These are phyloP conservation scores for Melitaea cinxia DNA, from an alignment of 1,140 invertebrate genomes.

Conservation along the genomic window DNA sequence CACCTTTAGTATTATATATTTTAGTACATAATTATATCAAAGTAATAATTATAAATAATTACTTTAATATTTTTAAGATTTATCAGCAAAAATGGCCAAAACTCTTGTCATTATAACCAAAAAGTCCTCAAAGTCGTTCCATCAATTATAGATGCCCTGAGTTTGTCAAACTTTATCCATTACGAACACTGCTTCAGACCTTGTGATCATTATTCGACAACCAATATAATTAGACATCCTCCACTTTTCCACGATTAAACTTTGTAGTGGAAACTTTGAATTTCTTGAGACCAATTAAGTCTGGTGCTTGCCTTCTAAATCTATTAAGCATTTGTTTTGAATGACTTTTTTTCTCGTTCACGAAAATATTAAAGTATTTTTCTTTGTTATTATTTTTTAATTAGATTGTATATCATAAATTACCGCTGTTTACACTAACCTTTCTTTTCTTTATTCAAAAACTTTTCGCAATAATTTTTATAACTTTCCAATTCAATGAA, in stretches of 20 bases:
- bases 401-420: too few species aligned
- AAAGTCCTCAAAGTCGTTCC: conserved; percentile 45
- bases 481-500: too few species aligned
- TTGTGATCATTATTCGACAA: conserved; percentile 50
- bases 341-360: conserved; percentile 45
- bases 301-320: conserved; percentile 39
- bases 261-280: conserved; percentile 19
- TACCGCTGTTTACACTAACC: too few species aligned
- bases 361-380: conserved; percentile 37
- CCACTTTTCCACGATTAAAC: conserved; percentile 14
- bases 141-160: conserved; percentile 64
- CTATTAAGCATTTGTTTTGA: conserved; percentile 56
- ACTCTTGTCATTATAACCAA: conserved; percentile 47
- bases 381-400: too few species aligned
- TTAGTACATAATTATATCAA: not conserved
- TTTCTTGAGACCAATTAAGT: conserved; percentile 32
- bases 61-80: not conserved
- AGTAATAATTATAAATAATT: not conserved
- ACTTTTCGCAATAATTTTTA: too few species aligned
- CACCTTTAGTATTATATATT: too few species aligned
- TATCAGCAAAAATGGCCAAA: conserved; percentile 32
- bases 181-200: conserved; percentile 44
- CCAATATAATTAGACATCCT: conserved; percentile 43
- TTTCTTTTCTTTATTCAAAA: too few species aligned
- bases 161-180: conserved; percentile 54